These are phyloP conservation scores for Cyrtodaria siliqua DNA, from an alignment of 2,888 invertebrate species.

Conservation along the genomic window DNA sequence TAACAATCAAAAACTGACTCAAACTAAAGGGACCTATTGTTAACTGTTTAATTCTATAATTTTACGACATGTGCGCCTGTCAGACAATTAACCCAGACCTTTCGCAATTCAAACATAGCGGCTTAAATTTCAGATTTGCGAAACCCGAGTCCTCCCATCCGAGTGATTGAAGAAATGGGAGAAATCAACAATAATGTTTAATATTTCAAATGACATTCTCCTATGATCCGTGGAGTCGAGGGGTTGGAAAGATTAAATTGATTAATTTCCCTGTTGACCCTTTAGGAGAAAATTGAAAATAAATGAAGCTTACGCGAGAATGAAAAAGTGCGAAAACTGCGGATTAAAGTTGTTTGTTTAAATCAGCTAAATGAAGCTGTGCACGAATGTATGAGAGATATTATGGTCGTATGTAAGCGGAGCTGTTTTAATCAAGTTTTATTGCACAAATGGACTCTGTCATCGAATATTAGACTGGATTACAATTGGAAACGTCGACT, in stretches of 20 bases:
- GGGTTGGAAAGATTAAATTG: conserved; percentile 49
- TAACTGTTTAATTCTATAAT: no score
- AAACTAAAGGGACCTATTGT: no score
- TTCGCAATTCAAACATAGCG: conserved; percentile 13
- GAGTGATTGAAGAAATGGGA: conserved; percentile 45
- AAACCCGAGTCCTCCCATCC: conserved; percentile 42
- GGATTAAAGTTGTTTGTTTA: conserved; percentile 53
- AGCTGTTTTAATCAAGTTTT: conserved; percentile 66
- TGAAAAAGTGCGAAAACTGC: conserved; percentile 22
- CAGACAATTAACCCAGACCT: conserved; percentile 7
- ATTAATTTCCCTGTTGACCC: conserved; percentile 68
- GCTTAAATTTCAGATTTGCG: conserved; percentile 11
- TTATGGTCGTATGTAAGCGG: conserved; percentile 60
- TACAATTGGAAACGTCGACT: conserved; percentile 26
- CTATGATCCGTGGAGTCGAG: conserved; percentile 23
- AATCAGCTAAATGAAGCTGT: conserved; percentile 18
- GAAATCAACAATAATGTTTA: conserved; percentile 27
- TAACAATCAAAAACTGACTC: no score
- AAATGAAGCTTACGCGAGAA: conserved; percentile 60
- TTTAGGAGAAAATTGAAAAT: conserved; percentile 65
- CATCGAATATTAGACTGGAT: conserved; percentile 44
- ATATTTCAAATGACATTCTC: conserved; percentile 53
- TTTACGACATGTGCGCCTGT: background rate
- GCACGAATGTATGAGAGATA: conserved; percentile 18
- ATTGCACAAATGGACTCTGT: conserved; percentile 60